Evolutionary conservation across 2,888 invertebrate genomes (phyloP).

Genomic region (Harpalus rubripes): DNA sequence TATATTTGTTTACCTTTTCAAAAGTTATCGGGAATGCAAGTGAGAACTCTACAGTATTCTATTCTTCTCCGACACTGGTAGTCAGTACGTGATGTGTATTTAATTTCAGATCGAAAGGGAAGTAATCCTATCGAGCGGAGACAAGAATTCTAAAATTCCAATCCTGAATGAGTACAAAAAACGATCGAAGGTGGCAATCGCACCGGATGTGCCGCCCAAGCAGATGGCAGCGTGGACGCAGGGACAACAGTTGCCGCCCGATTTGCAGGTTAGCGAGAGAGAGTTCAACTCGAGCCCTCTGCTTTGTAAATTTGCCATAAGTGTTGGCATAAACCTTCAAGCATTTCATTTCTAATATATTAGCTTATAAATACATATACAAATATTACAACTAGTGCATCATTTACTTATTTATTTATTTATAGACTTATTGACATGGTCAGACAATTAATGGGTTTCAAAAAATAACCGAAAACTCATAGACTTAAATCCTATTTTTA

Average conservation of each 20-base stretch:
- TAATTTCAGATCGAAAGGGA: slow-evolving; percentile 87
- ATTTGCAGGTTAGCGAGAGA: slow-evolving; percentile 73
- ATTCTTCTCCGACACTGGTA: background rate
- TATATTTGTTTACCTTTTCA: no score
- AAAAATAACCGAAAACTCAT: no score
- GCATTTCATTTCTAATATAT: background rate
- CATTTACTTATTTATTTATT: no score
- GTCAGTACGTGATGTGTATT: slow-evolving; percentile 52
- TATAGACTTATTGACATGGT: no score
- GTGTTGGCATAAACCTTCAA: background rate
- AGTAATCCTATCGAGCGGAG: slow-evolving; percentile 86
- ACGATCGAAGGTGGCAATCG: slow-evolving; percentile 82
- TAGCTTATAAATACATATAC: no score
- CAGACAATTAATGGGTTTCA: no score
- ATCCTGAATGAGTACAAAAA: slow-evolving; percentile 87
- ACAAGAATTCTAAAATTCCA: slow-evolving; percentile 89
- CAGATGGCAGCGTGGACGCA: slow-evolving; percentile 86
- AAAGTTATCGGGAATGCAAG: no score
- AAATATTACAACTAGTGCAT: no score
- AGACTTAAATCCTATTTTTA: no score
- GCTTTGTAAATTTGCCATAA: background rate
- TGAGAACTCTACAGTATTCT: no score
- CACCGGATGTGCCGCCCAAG: slow-evolving; percentile 88
- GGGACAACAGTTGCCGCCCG: slow-evolving; percentile 73
- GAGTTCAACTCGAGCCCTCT: background rate